Base-by-base conservation (phyloP, 1,140 invertebrate genomes). In the Achroia grisella region DNA sequence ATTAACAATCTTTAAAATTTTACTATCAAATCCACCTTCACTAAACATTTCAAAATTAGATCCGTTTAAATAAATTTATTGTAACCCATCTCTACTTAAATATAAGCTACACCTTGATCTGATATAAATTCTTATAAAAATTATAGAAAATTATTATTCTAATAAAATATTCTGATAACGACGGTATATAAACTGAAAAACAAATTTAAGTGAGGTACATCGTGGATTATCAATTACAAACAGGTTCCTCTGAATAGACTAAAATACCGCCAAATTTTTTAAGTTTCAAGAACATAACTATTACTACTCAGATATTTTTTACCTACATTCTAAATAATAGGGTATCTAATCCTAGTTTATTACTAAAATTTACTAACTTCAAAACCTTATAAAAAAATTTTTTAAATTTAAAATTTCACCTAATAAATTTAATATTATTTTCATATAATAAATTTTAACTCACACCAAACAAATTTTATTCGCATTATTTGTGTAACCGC, bases 341-440 rank as follows among this genome's bases (percentile, higher is more conserved):
- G 86, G 89, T 90, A 90, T 90, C 88, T 90, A 90, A 90, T 90
- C 87, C 89, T 88, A 87, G 80, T 89, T 80, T 88, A 72, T 60
- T 51, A 51, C 46, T n/a, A 61, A 65, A 80, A 75, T 61, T 66
- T 66, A 32, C 46, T 58, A 65, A 65, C 43, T 65, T 59, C 64
- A 53, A 57, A 72, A 45, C 32, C 52, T 48, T n/a, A 37, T 53
- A 30, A 50, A 46, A 63, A 72, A 53, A 70, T 69, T 65, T 63
- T 60, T 67, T 48, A 54, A 73, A 69, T 62, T 66, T 65, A 59
- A 52, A 67, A 64, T 67, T 69, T 64, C 52, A 62, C 56, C 46
- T 60, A 62, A 62, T 50, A 68, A 63, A 56, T 59, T 58, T 54
- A 56, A 52, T 58, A 69, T 67, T 62, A 62, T 71, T 72, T 74